These are phyloP conservation scores for Beris chalybata DNA, from an alignment of 2,888 invertebrate species.

Conservation along the genomic window DNA sequence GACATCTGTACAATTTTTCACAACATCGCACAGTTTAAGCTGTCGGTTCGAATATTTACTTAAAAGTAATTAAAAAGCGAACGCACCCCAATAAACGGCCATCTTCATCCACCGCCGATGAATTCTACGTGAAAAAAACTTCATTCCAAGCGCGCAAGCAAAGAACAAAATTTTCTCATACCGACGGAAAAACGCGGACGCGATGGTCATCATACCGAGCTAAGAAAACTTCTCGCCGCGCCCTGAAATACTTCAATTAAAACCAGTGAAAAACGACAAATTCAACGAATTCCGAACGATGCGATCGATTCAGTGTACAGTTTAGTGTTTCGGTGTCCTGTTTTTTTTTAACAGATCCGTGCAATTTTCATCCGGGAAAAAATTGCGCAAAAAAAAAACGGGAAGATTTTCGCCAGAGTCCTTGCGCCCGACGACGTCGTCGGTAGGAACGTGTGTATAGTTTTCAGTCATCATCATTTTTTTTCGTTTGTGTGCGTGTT, in stretches of 20 bases:
- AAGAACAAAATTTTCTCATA: slow-evolving; percentile 15
- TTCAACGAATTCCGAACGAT: slow-evolving; percentile 3
- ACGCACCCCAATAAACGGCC: slow-evolving; percentile 6
- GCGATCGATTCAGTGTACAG: not conserved
- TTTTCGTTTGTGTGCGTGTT: slow-evolving; percentile 7
- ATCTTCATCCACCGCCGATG: not conserved
- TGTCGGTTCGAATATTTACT: slow-evolving; percentile 9
- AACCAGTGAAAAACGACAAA: slow-evolving; percentile 3
- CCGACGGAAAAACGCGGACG: slow-evolving; percentile 30
- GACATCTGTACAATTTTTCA: no score
- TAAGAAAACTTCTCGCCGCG: slow-evolving; percentile 21
- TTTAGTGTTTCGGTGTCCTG: no score
- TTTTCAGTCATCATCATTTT: no score
- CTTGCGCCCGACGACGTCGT: no score
- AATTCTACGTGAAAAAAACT: not conserved
- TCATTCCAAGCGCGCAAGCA: slow-evolving; percentile 14
- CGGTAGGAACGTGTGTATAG: no score
- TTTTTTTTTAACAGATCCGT: no score
- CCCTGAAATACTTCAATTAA: slow-evolving; percentile 20
- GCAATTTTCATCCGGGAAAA: no score
- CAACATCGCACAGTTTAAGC: no score
- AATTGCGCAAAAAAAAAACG: no score
- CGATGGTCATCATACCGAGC: slow-evolving; percentile 21
- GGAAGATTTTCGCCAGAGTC: no score
- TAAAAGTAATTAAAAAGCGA: not conserved